These are phyloP conservation scores for Euborellia annulipes DNA, from an alignment of 1,140 invertebrate species.

Conservation along the genomic window DNA sequence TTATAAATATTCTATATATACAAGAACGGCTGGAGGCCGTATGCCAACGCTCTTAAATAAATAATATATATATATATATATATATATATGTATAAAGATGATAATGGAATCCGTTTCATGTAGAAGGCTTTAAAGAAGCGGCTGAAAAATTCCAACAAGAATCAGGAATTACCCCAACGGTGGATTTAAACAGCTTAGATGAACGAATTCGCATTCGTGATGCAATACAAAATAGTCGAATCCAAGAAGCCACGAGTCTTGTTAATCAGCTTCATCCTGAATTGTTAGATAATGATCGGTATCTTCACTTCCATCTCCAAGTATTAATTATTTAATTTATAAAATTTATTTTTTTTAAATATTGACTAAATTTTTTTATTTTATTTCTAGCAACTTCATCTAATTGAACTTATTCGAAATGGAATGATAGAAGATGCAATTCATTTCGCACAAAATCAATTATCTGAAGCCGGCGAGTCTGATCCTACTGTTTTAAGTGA, in stretches of 20 bases:
- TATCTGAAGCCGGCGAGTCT: constrained; percentile 79
- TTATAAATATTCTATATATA: too few relatives aligned
- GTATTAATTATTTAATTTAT: too few relatives aligned
- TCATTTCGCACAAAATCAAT: constrained; percentile 86
- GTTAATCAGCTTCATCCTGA: constrained; percentile 92
- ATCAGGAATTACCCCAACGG: constrained; percentile 70
- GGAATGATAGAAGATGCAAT: constrained; percentile 85
- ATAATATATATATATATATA: too few relatives aligned
- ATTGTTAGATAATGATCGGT: constrained; percentile 84
- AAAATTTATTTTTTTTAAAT: too few relatives aligned
- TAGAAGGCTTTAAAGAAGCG: constrained; percentile 95
- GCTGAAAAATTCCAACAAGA: constrained; percentile 93
- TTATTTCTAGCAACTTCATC: constrained; percentile 77
- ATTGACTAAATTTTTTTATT: too few relatives aligned
- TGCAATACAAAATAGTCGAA: constrained; percentile 82
- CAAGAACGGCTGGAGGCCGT: too few relatives aligned
- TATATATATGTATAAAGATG: too few relatives aligned
- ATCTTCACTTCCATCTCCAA: constrained; percentile 91
- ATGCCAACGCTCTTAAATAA: too few relatives aligned
- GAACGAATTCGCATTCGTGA: constrained; percentile 88
- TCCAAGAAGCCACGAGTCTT: constrained; percentile 82
- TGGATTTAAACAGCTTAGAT: constrained; percentile 79
- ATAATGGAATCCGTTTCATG: too few relatives aligned
- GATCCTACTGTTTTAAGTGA: constrained; percentile 61
- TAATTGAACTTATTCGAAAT: constrained; percentile 82